These are phyloP conservation scores for Equus przewalskii DNA, from an alignment of 2,113 vertebrate species.

Conservation along the genomic window DNA sequence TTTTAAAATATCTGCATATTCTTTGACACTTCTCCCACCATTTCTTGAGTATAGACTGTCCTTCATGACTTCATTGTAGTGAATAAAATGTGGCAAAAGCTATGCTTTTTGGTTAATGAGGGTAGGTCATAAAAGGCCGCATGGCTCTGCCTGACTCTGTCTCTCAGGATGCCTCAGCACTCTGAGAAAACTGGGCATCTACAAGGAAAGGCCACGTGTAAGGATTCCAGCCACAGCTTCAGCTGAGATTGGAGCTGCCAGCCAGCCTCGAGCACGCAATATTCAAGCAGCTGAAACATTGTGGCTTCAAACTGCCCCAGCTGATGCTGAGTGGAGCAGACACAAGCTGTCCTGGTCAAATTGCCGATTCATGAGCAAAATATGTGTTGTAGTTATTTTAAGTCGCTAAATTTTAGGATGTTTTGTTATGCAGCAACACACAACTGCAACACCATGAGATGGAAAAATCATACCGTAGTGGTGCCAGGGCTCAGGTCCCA, in stretches of 20 bases:
- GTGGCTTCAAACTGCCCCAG: background rate
- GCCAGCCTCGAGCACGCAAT: background rate
- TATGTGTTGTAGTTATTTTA: background rate
- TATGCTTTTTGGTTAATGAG: background rate
- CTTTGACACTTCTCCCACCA: background rate
- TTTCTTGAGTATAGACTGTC: background rate
- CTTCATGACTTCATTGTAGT: conserved; percentile 17
- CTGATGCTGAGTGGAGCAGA: background rate
- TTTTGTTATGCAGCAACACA: conserved; percentile 15
- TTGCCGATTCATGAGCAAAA: background rate
- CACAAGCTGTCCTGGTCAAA: background rate
- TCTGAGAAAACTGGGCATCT: background rate
- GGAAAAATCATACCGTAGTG: background rate
- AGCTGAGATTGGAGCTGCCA: background rate
- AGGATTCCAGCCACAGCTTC: background rate
- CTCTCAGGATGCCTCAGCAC: background rate
- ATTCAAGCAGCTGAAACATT: background rate
- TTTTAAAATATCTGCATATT: background rate
- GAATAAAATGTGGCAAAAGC: background rate
- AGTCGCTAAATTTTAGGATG: background rate
- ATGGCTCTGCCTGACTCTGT: background rate
- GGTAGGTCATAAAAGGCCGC: background rate
- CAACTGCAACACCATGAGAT: background rate
- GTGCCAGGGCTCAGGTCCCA: background rate
- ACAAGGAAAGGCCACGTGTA: background rate